phyloP scores from a whole-genome alignment of 2,113 vertebrate species.

The Thunnus maccoyii region DNA sequence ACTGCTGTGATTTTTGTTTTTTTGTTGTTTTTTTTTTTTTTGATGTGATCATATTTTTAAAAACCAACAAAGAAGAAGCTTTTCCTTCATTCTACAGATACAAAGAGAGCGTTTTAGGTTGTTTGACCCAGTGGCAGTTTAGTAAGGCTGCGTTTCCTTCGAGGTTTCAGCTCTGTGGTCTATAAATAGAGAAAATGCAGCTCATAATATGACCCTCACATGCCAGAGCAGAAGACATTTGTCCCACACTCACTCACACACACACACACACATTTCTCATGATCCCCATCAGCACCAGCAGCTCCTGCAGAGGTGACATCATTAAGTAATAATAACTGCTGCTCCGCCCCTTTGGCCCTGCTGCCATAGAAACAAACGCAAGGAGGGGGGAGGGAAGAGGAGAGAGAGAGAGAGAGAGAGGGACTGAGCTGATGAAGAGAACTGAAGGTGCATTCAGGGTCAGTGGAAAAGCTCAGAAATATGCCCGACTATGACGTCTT shows the following conservation, averaged over 20 bases:
- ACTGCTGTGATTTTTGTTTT: too few species aligned
- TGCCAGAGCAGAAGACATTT: background rate
- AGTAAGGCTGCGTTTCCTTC: too few species aligned
- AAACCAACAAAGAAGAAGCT: too few species aligned
- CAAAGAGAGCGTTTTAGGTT: too few species aligned
- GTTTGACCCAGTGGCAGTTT: too few species aligned
- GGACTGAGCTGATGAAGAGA: background rate
- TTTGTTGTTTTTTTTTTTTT: too few species aligned
- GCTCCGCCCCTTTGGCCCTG: slow-evolving; percentile 4
- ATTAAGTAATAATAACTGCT: slow-evolving; percentile 3
- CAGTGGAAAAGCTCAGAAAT: too few species aligned
- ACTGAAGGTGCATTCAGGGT: too few species aligned
- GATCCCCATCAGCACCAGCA: background rate
- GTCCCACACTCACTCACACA: background rate
- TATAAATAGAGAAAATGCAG: slow-evolving; percentile 18
- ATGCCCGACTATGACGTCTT: too few species aligned
- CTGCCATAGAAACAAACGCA: slow-evolving; percentile 2
- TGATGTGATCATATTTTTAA: too few species aligned
- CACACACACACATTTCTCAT: background rate
- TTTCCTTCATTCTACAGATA: too few species aligned
- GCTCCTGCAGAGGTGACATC: slow-evolving; percentile 5
- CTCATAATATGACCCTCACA: slow-evolving; percentile 1
- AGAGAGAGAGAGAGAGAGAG: background rate
- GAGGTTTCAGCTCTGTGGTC: background rate
- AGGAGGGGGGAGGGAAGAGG: background rate